Evolutionary conservation across 1,140 invertebrate species (phyloP).

Genomic region (Euborellia annulipes): DNA sequence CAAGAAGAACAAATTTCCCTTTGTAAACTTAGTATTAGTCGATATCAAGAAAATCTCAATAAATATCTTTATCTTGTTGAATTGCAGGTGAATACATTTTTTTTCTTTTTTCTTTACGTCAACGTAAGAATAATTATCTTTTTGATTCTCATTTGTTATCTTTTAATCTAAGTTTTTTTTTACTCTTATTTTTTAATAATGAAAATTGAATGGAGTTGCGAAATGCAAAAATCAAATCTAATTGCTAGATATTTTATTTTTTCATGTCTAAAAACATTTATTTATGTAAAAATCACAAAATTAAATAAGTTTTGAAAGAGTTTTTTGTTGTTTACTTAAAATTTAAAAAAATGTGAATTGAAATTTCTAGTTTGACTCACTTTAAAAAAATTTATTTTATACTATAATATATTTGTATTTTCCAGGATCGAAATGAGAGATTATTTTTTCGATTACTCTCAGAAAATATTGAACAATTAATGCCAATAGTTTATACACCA

Average conservation of each 20-base stretch:
- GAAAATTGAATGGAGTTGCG: not conserved
- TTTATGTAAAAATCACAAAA: too few species aligned
- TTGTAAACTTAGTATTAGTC: slow-evolving; percentile 49
- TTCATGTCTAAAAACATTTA: slow-evolving; percentile 1
- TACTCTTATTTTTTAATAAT: not conserved
- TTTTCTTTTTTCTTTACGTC: too few species aligned
- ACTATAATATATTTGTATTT: slow-evolving; percentile 8
- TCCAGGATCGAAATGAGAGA: slow-evolving; percentile 70
- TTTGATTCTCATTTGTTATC: too few species aligned
- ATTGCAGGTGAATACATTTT: slow-evolving; percentile 39
- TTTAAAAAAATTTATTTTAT: too few species aligned
- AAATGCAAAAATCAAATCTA: slow-evolving; percentile 2
- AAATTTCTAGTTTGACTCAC: too few species aligned
- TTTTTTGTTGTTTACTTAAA: too few species aligned
- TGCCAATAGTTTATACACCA: slow-evolving; percentile 84
- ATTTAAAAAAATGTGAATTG: too few species aligned
- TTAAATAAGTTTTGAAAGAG: too few species aligned
- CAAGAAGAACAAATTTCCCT: slow-evolving; percentile 69
- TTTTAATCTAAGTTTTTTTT: too few species aligned
- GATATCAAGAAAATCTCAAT: slow-evolving; percentile 55
- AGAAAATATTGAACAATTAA: slow-evolving; percentile 76
- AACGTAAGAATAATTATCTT: too few species aligned
- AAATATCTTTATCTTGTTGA: slow-evolving; percentile 66
- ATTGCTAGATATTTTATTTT: slow-evolving; percentile 5
- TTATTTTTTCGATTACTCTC: slow-evolving; percentile 85